Percentiles rank a stretch among this genome's conserved stretches.
Evolutionary conservation across 2,888 invertebrate genomes (phyloP).

Genomic region (Metellina segmentata): DNA sequence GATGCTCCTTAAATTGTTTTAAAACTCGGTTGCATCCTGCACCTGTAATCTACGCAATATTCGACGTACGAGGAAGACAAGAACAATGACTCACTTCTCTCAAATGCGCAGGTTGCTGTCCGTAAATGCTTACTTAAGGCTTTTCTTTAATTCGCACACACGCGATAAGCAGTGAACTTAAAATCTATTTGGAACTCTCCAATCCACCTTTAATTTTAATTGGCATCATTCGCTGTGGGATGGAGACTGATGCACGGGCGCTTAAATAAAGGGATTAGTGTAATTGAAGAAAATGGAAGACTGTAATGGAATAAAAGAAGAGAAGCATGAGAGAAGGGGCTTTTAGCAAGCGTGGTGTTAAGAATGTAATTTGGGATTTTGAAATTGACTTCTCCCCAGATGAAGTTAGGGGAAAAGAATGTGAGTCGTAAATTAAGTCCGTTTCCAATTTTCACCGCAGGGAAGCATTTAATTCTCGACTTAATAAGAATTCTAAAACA

Average conservation of each 20-base stretch:
- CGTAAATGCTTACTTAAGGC: not conserved
- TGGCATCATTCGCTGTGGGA: not conserved
- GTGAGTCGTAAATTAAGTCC: not conserved
- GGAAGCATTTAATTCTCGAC: not conserved
- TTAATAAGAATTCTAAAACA: constrained; percentile 1
- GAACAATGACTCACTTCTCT: not conserved
- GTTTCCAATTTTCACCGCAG: not conserved
- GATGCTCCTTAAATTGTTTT: no score
- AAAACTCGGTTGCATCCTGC: no score
- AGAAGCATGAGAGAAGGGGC: not conserved
- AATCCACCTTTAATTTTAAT: not conserved
- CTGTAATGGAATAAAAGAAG: not conserved
- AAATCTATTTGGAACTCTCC: not conserved
- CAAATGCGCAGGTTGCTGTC: not conserved
- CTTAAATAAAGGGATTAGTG: not conserved
- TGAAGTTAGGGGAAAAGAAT: not conserved
- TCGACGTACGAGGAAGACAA: no score
- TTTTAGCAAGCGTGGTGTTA: not conserved
- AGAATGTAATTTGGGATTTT: not conserved
- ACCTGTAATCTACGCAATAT: no score
- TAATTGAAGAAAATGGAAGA: not conserved
- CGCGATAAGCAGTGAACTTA: not conserved
- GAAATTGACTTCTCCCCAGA: not conserved
- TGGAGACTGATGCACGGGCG: not conserved
- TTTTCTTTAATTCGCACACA: not conserved